Conservation (phyloP, 2,113 vertebrate genomes). For the Hydrochoerus hydrochaeris region DNA sequence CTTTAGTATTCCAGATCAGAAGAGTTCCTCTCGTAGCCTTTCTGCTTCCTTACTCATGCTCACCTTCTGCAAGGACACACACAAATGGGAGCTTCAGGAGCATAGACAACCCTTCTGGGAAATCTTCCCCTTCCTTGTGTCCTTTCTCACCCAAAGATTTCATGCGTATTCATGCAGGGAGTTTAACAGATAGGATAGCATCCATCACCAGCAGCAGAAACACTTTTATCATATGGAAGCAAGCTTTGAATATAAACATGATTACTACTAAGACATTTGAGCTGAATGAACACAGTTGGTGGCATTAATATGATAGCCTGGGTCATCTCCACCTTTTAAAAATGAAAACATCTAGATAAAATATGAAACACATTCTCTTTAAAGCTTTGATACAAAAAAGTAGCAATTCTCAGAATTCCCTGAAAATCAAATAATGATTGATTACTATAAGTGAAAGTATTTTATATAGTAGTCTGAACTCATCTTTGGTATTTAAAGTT, state of each 20-base stretch:
- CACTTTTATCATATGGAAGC: neutral
- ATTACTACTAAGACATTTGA: neutral
- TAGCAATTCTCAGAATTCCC: constrained; percentile 76
- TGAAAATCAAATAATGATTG: constrained; percentile 77
- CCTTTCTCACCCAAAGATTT: neutral
- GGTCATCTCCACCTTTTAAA: neutral
- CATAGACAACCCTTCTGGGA: neutral
- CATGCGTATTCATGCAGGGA: neutral
- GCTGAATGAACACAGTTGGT: neutral
- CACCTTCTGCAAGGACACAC: neutral
- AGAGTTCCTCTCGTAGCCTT: neutral
- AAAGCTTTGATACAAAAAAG: neutral
- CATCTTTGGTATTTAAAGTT: neutral
- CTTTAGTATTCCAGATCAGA: neutral
- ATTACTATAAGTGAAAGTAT: neutral
- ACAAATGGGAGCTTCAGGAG: neutral
- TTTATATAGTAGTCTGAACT: neutral
- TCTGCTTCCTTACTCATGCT: neutral
- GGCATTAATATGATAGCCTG: neutral
- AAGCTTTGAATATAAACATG: neutral
- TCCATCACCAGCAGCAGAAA: neutral
- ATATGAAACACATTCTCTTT: neutral
- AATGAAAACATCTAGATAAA: neutral
- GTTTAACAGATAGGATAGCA: neutral
- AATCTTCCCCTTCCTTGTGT: neutral